Base-by-base conservation (phyloP, 1,140 invertebrate genomes). In the Meloidogyne floridensis region DNA sequence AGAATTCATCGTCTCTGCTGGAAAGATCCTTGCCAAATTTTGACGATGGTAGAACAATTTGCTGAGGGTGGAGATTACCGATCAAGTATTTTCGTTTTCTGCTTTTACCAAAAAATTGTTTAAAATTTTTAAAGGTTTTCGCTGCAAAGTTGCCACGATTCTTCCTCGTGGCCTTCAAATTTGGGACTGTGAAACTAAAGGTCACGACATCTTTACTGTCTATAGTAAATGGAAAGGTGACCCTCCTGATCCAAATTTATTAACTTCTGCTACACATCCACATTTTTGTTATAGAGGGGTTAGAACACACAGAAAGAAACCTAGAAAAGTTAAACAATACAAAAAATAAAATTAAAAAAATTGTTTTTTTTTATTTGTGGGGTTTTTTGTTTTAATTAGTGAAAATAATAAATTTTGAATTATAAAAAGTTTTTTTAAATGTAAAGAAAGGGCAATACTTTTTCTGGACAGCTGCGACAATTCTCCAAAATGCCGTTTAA, bases 131-230 rank as follows among this genome's bases (percentile, higher is more conserved):
- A 15, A 54, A 87, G 86, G 87, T 11, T 47, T 79, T 47, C 83
- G 81, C 65, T 87, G 88, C 59, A 86, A 84, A 13, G 87, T 88
- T n/a, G 82, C 81, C 42, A 88, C 79, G 7, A 81, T 84, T 70
- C 75, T 88, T 11, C 87, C 87, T 4, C 87, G 87, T 65, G 87
- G 87, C 32, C 80, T 77, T 59, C 84, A 88, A 72, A 59, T 89
- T 3, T 89, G 83, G 86, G 85, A 90, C 72, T 84, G 80, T 6
- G 88, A 89, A 75, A 87, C 86, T 2, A 87, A 86, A 83, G 88
- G 88, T 2, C 88, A 89, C 78, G 83, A 89, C 70, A 88, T 89
- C 5, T 89, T 84, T 77, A 69, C 88, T 71, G 88, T 88, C 6
- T 81, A 80, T 56, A 85, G 83, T 75, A 87, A 88, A 79, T 89